A percentile compares a stretch with the other conserved stretches of the same genome.
These are phyloP conservation scores for Hippolais icterina DNA, from an alignment of 2,113 vertebrate species.

Conservation along the genomic window DNA sequence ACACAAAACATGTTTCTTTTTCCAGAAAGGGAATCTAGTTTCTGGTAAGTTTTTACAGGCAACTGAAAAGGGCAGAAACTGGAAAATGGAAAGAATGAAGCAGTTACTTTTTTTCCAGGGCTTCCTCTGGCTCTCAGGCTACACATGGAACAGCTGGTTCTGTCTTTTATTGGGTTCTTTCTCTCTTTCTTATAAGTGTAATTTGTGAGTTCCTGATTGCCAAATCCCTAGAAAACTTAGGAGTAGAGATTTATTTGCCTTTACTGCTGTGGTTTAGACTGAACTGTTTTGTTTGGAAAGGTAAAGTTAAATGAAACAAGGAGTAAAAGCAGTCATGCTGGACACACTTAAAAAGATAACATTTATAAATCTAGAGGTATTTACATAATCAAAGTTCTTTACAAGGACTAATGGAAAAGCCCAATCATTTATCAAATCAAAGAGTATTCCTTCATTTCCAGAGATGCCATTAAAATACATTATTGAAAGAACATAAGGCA, in stretches of 20 bases:
- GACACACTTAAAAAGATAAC: not conserved
- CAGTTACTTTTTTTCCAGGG: not conserved
- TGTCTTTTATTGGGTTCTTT: not conserved
- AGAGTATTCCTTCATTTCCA: not conserved
- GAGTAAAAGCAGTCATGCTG: not conserved
- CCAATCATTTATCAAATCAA: not conserved
- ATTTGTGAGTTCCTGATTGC: not conserved
- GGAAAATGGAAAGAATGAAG: not conserved
- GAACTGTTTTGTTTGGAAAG: not conserved
- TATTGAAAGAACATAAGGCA: not conserved
- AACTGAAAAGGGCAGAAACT: not conserved
- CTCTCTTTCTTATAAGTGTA: not conserved
- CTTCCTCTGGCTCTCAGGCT: not conserved
- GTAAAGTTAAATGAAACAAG: not conserved
- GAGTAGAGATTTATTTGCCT: not conserved
- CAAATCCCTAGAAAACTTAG: not conserved
- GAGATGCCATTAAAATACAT: not conserved
- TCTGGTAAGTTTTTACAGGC: not conserved
- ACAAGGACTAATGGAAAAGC: not conserved
- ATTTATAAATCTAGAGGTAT: not conserved
- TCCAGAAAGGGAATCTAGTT: not conserved
- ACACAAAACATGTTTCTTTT: not conserved
- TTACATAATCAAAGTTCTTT: not conserved
- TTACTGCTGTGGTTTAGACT: not conserved
- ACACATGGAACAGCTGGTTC: not conserved